phyloP scores from a whole-genome alignment of 2,113 vertebrate species.

The Ctenodactylus gundi region DNA sequence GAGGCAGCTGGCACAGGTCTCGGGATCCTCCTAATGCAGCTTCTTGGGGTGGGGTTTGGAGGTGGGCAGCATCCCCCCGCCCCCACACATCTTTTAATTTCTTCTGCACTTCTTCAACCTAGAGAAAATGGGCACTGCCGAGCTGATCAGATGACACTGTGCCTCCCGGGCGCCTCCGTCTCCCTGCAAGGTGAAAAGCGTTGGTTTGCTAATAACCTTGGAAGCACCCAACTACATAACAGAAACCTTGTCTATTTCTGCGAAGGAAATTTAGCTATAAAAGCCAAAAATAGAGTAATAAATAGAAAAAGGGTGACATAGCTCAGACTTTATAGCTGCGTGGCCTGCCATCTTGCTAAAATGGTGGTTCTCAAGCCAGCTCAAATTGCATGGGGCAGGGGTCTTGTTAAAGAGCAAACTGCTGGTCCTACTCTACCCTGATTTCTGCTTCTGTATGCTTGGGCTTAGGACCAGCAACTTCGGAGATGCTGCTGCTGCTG shows the following conservation, averaged over 20 bases:
- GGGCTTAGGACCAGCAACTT: too few relatives aligned
- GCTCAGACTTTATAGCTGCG: neutral
- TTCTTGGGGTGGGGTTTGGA: too few relatives aligned
- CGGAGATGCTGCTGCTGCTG: neutral
- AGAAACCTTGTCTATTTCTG: neutral
- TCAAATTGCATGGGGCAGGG: accelerated
- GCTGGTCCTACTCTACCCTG: neutral
- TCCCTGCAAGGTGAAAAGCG: neutral
- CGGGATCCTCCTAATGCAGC: neutral
- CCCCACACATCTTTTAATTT: neutral
- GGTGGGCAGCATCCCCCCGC: too few relatives aligned
- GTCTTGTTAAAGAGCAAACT: too few relatives aligned
- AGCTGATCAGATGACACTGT: neutral
- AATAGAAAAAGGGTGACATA: neutral
- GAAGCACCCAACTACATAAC: neutral
- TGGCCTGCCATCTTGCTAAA: neutral
- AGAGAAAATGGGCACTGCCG: neutral
- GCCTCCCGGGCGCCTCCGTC: neutral
- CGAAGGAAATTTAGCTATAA: slow-evolving; percentile 15
- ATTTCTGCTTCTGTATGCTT: neutral
- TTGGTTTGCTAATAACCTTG: neutral
- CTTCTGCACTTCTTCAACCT: neutral
- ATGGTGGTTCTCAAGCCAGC: neutral
- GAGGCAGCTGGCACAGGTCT: neutral
- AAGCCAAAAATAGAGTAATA: neutral